Conservation (phyloP, 2,888 invertebrate species). For the Cryptus armator region DNA sequence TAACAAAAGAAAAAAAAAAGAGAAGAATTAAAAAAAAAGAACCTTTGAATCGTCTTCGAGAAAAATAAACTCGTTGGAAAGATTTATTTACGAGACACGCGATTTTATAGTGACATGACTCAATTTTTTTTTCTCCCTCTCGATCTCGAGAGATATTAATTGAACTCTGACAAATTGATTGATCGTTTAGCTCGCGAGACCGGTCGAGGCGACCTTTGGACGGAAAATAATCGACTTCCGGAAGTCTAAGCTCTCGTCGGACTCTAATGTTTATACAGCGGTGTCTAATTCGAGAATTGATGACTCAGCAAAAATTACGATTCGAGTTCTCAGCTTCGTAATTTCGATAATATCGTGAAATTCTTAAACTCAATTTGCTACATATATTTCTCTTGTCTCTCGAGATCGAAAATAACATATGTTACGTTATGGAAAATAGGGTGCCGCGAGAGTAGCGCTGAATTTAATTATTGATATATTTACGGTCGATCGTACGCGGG, state of each 20-base stretch:
- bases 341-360: neutral
- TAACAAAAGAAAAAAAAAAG: neutral
- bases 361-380: neutral
- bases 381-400: neutral
- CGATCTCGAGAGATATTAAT: slow-evolving; percentile 19
- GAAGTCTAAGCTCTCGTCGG: neutral
- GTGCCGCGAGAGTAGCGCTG: neutral
- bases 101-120: slow-evolving; percentile 21
- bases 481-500: slow-evolving; percentile 7
- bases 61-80: slow-evolving; percentile 34
- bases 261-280: neutral
- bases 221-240: slow-evolving; percentile 1
- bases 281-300: slow-evolving; percentile 30
- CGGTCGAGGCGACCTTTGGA: neutral
- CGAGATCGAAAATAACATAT: slow-evolving; percentile 18
- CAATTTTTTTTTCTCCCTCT: neutral
- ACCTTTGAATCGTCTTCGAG: slow-evolving; percentile 14
- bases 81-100: slow-evolving; percentile 7
- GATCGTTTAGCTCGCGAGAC: neutral
- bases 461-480: slow-evolving; percentile 11
- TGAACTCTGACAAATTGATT: neutral
- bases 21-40: neutral
- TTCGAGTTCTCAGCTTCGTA: neutral
- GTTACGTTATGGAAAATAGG: neutral
- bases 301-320: slow-evolving; percentile 36